Conservation (phyloP, 2,113 vertebrate species). For the Dissostichus mawsoni region DNA sequence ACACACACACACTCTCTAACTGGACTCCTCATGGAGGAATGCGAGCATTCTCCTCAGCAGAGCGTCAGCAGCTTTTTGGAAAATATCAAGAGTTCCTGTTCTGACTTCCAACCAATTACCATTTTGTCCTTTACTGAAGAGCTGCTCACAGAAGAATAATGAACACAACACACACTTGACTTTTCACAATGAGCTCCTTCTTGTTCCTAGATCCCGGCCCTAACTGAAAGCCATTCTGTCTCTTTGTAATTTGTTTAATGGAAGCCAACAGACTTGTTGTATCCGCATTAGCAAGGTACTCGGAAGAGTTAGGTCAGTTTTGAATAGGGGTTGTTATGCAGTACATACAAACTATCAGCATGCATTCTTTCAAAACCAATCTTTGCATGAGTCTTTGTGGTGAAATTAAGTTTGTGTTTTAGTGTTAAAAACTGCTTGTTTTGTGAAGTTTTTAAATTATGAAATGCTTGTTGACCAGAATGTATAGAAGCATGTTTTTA, state of each 20-base stretch:
- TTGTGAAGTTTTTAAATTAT: neutral
- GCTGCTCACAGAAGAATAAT: conserved; percentile 17
- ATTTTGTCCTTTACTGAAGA: conserved; percentile 15
- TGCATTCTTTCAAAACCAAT: conserved; percentile 24
- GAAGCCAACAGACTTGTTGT: conserved; percentile 6
- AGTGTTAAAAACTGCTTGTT: neutral
- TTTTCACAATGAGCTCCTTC: neutral
- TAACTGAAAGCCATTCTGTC: conserved; percentile 10
- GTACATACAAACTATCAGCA: conserved; percentile 5
- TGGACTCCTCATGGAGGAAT: conserved; percentile 19
- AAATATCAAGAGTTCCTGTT: conserved; percentile 71
- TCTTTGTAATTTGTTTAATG: conserved; percentile 30
- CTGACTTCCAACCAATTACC: conserved; percentile 60
- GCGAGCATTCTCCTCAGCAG: conserved; percentile 23
- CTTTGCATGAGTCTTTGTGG: conserved; percentile 46
- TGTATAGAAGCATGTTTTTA: conserved; percentile 41
- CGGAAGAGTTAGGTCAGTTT: neutral
- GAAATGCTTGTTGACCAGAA: conserved; percentile 2
- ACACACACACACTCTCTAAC: neutral
- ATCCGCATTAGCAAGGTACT: conserved; percentile 7
- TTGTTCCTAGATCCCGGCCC: conserved; percentile 5
- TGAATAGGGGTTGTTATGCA: neutral
- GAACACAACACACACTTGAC: conserved; percentile 59
- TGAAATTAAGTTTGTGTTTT: conserved; percentile 16
- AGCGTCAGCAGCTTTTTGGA: conserved; percentile 34